Evolutionary conservation across 2,113 vertebrate species (phyloP), one percentile per base, ranked within the genome.

Genomic region (Gymnarchus niloticus): DNA sequence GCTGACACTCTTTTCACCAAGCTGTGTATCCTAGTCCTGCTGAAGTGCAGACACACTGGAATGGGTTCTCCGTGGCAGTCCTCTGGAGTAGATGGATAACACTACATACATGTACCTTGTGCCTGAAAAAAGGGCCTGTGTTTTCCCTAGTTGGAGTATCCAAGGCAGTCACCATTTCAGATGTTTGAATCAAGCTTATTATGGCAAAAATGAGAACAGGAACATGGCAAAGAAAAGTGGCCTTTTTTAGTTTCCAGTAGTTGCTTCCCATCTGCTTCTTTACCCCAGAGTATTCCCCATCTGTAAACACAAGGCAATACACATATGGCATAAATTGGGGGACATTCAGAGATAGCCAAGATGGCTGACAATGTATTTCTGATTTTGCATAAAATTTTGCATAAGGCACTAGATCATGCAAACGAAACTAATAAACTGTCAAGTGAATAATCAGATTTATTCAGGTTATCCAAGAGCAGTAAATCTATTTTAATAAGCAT

Each of bases 241-340:
- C 23, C 52, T 56, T 83, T 83, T 44, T 49, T 17, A 54, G 49
- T 48, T 28, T 89, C 87, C 87, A 82, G 85, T 82, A 86, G 90
- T 88, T 89, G 86, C 86, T 83, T 28, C 65, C 65, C 88, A 57
- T 89, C 56, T 89, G 90, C 89, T 88, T 88, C 56, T 76, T 93
- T 94, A 95, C 91, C 92, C 94, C 87, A 95, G 92, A 91, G 44
- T 95, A 90, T 95, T 95, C 85, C 94, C 94, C 94, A 95, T 95
- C 94, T 95, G 94, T 94, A 88, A 89, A 93, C 86, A 88, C 5
- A 81, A 57, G 44, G 92, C 85, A 94, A 92, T 86, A 91, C 46
- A 92, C 86, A 93, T 86, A 65, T 91, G 88, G 80, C 33, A 87
- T 54, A 91, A 93, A 89, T 90, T n/a, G 33, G 90, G 90, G 73